Evolutionary conservation across 2,113 vertebrate genomes (phyloP), one percentile per base, ranked within the genome.

Genomic region (Steatornis caripensis): DNA sequence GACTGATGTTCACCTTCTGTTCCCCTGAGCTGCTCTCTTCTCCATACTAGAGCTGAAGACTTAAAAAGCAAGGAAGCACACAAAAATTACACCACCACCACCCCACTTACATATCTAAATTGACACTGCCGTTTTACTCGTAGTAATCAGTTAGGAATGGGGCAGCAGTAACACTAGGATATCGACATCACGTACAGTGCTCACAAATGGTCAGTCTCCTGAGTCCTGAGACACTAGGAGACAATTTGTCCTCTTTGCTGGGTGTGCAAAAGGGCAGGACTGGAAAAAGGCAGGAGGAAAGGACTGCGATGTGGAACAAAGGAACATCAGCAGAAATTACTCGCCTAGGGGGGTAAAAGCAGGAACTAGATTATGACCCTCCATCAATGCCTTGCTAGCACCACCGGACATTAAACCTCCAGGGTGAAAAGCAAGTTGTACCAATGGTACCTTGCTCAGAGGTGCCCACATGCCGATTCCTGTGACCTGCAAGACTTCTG

Each of bases 391-490:
- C 26, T 78, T 65, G 20, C 54, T 46, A 64, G 19, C n/a, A 45
- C 11, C 13, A 46, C 26, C 49, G 61, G 66, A 43, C 32, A 36
- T 34, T 39, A 57, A 70, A 68, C 2, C 10, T 41, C 49, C 36
- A 55, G 39, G 49, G 30, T 17, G 29, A 45, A 87, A 93, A 81
- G 15, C 43, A 69, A 87, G 11, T 15, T 26, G 58, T 53, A 46
- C 10, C 37, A 81, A 32, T 4, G 5, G 15, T 8, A 30, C 13
- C 45, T 81, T 53, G 70, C 41, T 78, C 37, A 62, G 75, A 61
- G 1, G 0, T 26, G 32, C 41, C 37, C 27, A 54, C 8, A 11
- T 1, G 0, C 10, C 5, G 12, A 53, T 65, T 81, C 64, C n/a
- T 57, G 3, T 5, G 5, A 26, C 17, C 32, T 37, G 27, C 24